These are phyloP conservation scores for Hyperoplus lanceolatus DNA, from an alignment of 2,797 vertebrate species.

Conservation along the genomic window DNA sequence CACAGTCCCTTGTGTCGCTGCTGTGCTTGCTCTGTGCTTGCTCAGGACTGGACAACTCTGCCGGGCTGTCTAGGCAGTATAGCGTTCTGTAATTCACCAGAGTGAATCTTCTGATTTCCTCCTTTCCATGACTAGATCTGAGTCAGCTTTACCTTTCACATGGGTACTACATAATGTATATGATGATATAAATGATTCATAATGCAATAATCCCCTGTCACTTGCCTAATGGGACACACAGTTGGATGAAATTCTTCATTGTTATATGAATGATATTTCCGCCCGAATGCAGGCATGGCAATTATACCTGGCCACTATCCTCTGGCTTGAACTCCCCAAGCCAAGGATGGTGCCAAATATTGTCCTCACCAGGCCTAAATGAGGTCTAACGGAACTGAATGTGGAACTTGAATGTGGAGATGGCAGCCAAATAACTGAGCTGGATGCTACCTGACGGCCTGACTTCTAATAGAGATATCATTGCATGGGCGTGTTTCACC, in stretches of 20 bases:
- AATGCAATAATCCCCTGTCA: slow-evolving; percentile 67
- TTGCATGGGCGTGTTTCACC: slow-evolving; percentile 68
- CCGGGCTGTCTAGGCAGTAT: slow-evolving; percentile 28
- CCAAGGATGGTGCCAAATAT: slow-evolving; percentile 40
- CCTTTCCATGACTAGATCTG: slow-evolving; percentile 38
- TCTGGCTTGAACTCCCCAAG: slow-evolving; percentile 30
- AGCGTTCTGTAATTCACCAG: slow-evolving; percentile 22
- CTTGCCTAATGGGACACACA: slow-evolving; percentile 59
- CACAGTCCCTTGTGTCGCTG: slow-evolving; percentile 39
- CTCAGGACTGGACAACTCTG: slow-evolving; percentile 16
- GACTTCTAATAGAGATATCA: slow-evolving; percentile 73
- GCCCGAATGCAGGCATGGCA: slow-evolving; percentile 32
- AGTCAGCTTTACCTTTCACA: slow-evolving; percentile 50
- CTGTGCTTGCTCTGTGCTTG: slow-evolving; percentile 13
- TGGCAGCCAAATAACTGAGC: slow-evolving; percentile 43
- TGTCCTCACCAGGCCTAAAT: slow-evolving; percentile 39
- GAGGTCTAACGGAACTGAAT: slow-evolving; percentile 45
- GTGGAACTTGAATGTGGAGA: slow-evolving; percentile 17
- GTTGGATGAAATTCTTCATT: slow-evolving; percentile 38
- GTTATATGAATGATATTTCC: slow-evolving; percentile 51
- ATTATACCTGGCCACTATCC: slow-evolving; percentile 35
- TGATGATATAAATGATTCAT: slow-evolving; percentile 73
- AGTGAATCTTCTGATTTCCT: slow-evolving; percentile 50
- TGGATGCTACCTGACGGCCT: slow-evolving; percentile 57
- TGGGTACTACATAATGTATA: slow-evolving; percentile 68